Evolutionary conservation across 2,888 invertebrate species (phyloP), one percentile per base, ranked within the genome.

Genomic region (Dascillus cervinus): DNA sequence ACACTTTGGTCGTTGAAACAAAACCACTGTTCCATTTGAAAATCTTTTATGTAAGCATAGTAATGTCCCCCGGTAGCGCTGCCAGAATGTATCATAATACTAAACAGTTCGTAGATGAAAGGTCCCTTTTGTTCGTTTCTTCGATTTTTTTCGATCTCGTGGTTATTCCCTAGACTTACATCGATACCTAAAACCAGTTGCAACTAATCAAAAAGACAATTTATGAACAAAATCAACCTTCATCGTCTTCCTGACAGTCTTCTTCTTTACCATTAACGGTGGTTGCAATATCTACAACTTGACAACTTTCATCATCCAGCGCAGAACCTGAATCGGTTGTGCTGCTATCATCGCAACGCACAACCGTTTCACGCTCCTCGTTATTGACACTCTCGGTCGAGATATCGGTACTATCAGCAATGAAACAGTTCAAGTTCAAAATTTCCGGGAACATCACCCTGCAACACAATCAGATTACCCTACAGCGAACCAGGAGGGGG

Each of bases 81-180:
- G 6, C 91, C 91, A 12, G 87, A 85, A 65, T 91, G 91, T 34
- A 91, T 85, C 87, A 91, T 88, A 43, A 91, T 87, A 10, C 88
- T 86, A 61, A 88, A 91, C 17, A 92, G 65, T 60, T 92, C 88
- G 59, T 91, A 91, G 24, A 78, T 65, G 60, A 80, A 85, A 0
- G 84, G 83, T 2, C 84, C 85, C 51, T 61, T 62, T 31, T 65
- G 60, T 32, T 65, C 64, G 31, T 58, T 59, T 17, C 56, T 51
- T 29, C 59, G 58, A 53, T 67, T 67, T 44, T 71, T 70, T 40
- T 73, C 73, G 44, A 69, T 71, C 45, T 72, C 71, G 47, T 63
- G 64, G 41, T 64, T 68, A 53, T 62, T 67, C 47, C 66, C 69
- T 50, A 62, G 73, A 49, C 70, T 73, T 37, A 76, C 68, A 49